phyloP scores from a whole-genome alignment of 2,797 vertebrate species.

The Clarias platycephalus region DNA sequence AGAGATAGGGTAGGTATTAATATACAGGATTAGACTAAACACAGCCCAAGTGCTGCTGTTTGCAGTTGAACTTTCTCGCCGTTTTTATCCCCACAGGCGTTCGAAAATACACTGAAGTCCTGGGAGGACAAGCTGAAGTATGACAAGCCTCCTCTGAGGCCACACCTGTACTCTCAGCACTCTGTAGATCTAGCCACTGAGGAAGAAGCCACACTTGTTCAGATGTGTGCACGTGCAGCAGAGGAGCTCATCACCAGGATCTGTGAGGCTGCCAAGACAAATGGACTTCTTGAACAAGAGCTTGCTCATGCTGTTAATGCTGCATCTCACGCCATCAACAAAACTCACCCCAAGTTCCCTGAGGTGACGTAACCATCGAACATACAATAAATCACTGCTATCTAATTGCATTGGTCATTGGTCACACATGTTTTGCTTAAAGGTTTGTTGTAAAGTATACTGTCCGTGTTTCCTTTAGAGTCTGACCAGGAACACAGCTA shows the following conservation, averaged over 20 bases:
- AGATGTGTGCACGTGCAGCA: conserved; percentile 87
- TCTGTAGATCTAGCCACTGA: conserved; percentile 90
- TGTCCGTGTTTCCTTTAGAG: conserved; percentile 71
- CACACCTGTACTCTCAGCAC: conserved; percentile 91
- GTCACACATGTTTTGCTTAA: neutral
- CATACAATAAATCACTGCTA: neutral
- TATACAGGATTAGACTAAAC: neutral
- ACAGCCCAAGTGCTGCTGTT: neutral
- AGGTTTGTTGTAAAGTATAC: neutral
- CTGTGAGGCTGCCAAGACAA: conserved; percentile 93
- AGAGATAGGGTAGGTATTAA: conserved; percentile 84
- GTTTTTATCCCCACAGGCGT: conserved; percentile 76
- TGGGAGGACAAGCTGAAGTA: conserved; percentile 98
- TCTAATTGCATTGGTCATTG: neutral
- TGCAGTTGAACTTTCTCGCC: neutral
- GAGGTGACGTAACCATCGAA: conserved; percentile 76
- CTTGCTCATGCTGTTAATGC: conserved; percentile 97
- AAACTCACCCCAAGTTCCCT: conserved; percentile 92
- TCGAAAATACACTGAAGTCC: conserved; percentile 95
- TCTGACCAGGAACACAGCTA: conserved; percentile 91
- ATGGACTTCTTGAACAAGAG: conserved; percentile 92
- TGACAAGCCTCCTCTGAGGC: conserved; percentile 87
- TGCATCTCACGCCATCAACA: conserved; percentile 95
- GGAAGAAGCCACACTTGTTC: conserved; percentile 85
- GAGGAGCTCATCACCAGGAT: conserved; percentile 98